Evolutionary conservation across 92 coral and sea anemone species (phyloP).

Genomic region (Actinostola sp.): DNA sequence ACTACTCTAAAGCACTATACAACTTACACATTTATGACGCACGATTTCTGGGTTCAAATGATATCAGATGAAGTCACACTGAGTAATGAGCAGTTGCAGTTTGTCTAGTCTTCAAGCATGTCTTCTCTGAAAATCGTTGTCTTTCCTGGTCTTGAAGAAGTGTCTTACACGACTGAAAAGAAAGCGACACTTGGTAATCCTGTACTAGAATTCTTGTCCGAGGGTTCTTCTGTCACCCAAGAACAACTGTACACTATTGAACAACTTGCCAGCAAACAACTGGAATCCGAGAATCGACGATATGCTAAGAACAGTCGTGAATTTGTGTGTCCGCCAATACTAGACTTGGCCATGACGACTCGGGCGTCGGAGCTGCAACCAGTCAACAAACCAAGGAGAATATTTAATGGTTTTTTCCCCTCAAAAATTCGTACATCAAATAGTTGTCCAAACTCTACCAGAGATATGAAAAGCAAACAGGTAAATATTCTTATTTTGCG

Average conservation of each 20-base stretch:
- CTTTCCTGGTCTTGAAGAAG: constrained; percentile 68
- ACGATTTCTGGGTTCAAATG: neutral
- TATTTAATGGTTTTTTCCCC: constrained; percentile 93
- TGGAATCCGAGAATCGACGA: constrained; percentile 36
- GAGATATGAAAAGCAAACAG: constrained; percentile 4
- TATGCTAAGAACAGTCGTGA: constrained; percentile 47
- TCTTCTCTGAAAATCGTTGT: constrained; percentile 68
- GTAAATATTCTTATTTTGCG: neutral
- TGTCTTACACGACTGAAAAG: constrained; percentile 30
- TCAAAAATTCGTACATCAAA: constrained; percentile 67
- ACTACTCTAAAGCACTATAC: neutral
- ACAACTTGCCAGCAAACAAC: constrained; percentile 30
- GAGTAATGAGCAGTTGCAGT: neutral
- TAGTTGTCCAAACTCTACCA: neutral
- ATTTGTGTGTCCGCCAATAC: constrained; percentile 81
- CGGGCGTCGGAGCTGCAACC: constrained; percentile 61
- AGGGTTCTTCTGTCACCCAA: constrained; percentile 12
- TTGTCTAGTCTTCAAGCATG: neutral
- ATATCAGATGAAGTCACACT: neutral
- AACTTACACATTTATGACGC: neutral
- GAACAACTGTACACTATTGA: constrained; percentile 44
- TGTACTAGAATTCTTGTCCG: constrained; percentile 16
- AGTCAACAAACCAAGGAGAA: constrained; percentile 70
- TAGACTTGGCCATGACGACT: constrained; percentile 69
- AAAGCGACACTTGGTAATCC: neutral